These are phyloP conservation scores for Montipora efflorescens DNA, from an alignment of 64 coral and sea anemone species.

Conservation along the genomic window DNA sequence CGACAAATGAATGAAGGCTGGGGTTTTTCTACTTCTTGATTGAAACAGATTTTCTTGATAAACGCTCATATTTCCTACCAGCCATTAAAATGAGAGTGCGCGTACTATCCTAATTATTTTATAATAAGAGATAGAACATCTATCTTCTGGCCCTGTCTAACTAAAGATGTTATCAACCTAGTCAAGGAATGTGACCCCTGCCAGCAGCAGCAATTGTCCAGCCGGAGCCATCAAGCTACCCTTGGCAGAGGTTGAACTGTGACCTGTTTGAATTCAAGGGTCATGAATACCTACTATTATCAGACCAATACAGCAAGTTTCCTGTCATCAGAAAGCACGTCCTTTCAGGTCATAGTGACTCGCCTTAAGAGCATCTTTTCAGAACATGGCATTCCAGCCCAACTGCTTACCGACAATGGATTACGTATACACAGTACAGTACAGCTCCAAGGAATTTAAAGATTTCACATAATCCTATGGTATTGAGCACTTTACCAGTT, in stretches of 20 bases:
- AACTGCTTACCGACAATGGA: slow-evolving; percentile 26
- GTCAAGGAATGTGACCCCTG: slow-evolving; percentile 43
- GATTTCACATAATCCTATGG: too few species aligned
- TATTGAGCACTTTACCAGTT: too few species aligned
- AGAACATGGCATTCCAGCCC: too few species aligned
- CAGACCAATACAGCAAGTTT: not conserved
- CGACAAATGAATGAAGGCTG: too few species aligned
- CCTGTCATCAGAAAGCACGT: not conserved
- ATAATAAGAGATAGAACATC: not conserved
- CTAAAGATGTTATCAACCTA: slow-evolving; percentile 58
- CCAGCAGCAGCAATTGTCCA: slow-evolving; percentile 46
- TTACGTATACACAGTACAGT: not conserved
- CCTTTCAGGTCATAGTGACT: too few species aligned
- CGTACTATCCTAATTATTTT: too few species aligned
- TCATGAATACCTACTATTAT: not conserved
- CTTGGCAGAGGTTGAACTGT: slow-evolving; percentile 66
- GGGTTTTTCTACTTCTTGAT: too few species aligned
- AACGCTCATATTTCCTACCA: too few species aligned
- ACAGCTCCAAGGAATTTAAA: slow-evolving; percentile 44
- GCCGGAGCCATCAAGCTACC: slow-evolving; percentile 45
- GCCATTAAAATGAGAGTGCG: too few species aligned
- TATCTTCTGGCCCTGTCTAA: slow-evolving; percentile 75
- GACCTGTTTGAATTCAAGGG: slow-evolving; percentile 66
- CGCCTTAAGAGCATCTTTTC: too few species aligned
- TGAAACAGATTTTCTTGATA: too few species aligned